Conservation (phyloP, 2,888 invertebrate species). For the Malthinus seriepunctatus region DNA sequence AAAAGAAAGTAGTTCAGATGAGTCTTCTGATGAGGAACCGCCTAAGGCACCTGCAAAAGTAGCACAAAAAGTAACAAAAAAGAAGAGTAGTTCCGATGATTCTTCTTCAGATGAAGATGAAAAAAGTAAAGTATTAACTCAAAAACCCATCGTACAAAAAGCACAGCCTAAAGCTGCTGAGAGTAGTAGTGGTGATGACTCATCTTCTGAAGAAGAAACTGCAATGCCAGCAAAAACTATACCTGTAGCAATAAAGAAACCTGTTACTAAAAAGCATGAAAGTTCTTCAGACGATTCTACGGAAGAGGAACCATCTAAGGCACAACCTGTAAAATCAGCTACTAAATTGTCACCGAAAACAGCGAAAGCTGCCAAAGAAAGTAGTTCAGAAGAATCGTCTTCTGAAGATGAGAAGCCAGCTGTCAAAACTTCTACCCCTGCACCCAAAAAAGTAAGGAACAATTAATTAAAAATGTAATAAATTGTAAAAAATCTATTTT, state of each 20-base stretch:
- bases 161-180: too few relatives aligned
- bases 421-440: slow-evolving; percentile 10
- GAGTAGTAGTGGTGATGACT: not conserved
- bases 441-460: not conserved
- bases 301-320: slow-evolving; percentile 30
- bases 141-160: not conserved
- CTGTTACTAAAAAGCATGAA: slow-evolving; percentile 2
- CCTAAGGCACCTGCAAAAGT: slow-evolving; percentile 3
- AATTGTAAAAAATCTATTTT: slow-evolving; percentile 10
- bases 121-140: slow-evolving; percentile 32
- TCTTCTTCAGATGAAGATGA: slow-evolving; percentile 45
- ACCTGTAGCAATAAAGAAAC: slow-evolving; percentile 9
- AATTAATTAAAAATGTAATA: not conserved
- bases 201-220: slow-evolving; percentile 5
- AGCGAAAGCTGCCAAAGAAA: slow-evolving; percentile 36
- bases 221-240: slow-evolving; percentile 26
- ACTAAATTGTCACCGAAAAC: slow-evolving; percentile 12
- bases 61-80: not conserved
- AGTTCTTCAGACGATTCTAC: slow-evolving; percentile 38
- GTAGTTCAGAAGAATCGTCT: slow-evolving; percentile 54
- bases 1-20: slow-evolving; percentile 18
- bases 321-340: too few relatives aligned
- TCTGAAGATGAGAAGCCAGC: slow-evolving; percentile 35
- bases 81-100: slow-evolving; percentile 7
- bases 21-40: slow-evolving; percentile 30